These are phyloP conservation scores for Apodemus sylvaticus DNA, from an alignment of 2,113 vertebrate genomes.

Conservation along the genomic window DNA sequence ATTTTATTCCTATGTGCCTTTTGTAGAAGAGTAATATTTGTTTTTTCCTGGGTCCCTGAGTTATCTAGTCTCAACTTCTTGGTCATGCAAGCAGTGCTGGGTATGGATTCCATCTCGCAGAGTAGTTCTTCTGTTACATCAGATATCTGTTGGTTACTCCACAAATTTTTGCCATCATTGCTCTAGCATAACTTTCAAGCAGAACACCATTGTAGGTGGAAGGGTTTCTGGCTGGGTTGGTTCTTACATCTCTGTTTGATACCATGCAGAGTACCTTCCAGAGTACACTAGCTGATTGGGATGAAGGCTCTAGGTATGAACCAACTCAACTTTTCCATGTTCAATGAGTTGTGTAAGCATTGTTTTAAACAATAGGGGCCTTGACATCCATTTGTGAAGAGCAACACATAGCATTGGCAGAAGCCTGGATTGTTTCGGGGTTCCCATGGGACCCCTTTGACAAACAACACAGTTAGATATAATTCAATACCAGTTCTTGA, in stretches of 20 bases:
- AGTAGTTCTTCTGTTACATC: neutral
- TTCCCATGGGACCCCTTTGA: neutral
- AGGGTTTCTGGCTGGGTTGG: neutral
- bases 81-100: neutral
- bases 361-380: neutral
- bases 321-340: neutral
- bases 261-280: neutral
- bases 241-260: neutral
- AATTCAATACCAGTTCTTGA: neutral
- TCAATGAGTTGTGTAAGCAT: neutral
- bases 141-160: neutral
- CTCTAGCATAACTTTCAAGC: neutral
- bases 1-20: neutral
- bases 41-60: neutral
- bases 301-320: neutral
- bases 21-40: neutral
- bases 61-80: neutral
- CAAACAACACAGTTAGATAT: neutral
- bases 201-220: neutral
- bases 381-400: neutral
- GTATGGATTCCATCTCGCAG: neutral
- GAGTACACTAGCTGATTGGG: neutral
- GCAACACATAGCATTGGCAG: neutral
- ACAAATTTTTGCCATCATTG: neutral
- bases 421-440: neutral